phyloP scores from a whole-genome alignment of 2,113 vertebrate species.

The Tapirus terrestris region DNA sequence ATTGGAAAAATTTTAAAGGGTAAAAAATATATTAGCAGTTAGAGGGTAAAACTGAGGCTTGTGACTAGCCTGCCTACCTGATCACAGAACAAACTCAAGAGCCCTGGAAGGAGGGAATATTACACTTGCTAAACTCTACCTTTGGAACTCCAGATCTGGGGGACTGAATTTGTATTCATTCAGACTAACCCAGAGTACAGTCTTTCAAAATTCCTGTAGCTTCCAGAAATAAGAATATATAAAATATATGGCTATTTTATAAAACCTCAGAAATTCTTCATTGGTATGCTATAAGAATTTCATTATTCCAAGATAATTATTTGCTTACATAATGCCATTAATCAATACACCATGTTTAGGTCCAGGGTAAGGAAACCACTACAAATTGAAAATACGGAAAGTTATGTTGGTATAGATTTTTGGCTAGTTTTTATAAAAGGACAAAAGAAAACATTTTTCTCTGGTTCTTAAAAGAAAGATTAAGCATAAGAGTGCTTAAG shows the following conservation, averaged over 20 bases:
- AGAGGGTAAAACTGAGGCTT: background rate
- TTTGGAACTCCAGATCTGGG: background rate
- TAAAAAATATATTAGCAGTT: background rate
- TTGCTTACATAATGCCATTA: background rate
- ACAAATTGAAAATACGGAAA: constrained; percentile 47
- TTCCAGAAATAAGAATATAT: constrained; percentile 15
- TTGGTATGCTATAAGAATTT: background rate
- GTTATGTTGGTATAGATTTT: background rate
- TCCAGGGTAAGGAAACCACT: background rate
- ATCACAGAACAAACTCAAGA: background rate
- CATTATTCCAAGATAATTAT: constrained; percentile 23
- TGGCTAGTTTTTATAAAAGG: background rate
- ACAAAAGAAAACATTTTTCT: background rate
- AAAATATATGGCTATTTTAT: constrained; percentile 7
- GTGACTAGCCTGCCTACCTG: background rate
- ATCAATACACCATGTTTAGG: background rate
- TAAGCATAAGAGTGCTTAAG: background rate
- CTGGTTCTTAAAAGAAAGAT: constrained; percentile 22
- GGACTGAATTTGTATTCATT: background rate
- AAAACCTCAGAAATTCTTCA: constrained; percentile 38
- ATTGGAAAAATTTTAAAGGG: background rate
- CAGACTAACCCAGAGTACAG: background rate
- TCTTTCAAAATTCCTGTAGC: background rate
- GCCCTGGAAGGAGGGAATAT: background rate
- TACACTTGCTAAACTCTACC: background rate